Conservation (phyloP, 2,113 vertebrate genomes). For the Vulpes ferrilata region DNA sequence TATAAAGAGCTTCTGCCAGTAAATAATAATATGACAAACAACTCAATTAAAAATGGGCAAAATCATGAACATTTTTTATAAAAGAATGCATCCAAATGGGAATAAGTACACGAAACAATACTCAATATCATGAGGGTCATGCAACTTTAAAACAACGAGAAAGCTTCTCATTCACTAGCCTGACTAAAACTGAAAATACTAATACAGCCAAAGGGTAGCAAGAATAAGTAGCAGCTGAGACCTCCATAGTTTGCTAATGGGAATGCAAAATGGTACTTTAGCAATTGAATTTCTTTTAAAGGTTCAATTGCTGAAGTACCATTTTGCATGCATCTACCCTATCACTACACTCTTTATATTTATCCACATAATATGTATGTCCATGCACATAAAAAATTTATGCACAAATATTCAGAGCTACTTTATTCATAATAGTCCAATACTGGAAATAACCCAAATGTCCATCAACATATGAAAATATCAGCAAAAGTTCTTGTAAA, state of each 20-base stretch:
- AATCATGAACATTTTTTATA: neutral
- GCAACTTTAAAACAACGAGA: neutral
- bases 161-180: neutral
- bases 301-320: too few relatives aligned
- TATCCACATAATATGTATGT: neutral
- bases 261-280: neutral
- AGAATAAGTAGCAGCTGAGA: neutral
- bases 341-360: neutral
- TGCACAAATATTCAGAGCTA: neutral
- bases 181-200: neutral
- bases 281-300: neutral
- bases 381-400: neutral
- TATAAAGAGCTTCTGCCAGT: neutral
- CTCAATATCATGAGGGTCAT: neutral
- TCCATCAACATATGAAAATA: neutral
- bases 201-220: neutral
- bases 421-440: neutral
- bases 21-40: neutral
- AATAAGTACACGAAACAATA: neutral
- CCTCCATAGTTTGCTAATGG: neutral
- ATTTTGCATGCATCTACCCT: neutral
- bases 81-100: neutral
- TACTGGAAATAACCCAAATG: neutral
- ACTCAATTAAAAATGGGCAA: neutral
- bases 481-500: neutral